Conservation (phyloP, 2,113 vertebrate genomes). For the Ondatra zibethicus region DNA sequence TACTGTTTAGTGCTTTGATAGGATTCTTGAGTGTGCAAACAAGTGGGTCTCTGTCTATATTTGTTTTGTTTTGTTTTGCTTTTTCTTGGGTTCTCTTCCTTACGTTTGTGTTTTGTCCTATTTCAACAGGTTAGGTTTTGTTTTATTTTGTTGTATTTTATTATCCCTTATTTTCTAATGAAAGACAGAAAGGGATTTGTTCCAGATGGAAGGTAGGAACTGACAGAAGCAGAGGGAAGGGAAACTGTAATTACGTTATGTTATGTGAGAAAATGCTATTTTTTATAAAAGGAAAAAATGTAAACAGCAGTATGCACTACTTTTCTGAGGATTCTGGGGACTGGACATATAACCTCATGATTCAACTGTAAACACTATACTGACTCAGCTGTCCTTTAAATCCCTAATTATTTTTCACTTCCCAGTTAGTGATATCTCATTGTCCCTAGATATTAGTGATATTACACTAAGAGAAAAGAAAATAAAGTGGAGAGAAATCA, state of each 20-base stretch:
- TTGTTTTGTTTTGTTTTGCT: not conserved
- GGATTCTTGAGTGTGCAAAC: not conserved
- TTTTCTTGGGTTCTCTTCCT: not conserved
- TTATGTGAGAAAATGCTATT: not conserved
- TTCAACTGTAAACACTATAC: no score
- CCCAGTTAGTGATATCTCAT: not conserved
- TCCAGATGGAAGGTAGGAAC: not conserved
- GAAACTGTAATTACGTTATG: not conserved
- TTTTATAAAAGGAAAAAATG: not conserved
- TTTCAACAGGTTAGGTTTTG: not conserved
- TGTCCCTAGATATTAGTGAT: not conserved
- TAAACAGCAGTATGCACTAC: rapidly evolving
- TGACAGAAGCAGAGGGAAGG: not conserved
- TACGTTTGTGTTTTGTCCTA: not conserved
- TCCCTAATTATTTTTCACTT: not conserved
- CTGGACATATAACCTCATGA: no score
- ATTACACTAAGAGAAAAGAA: not conserved
- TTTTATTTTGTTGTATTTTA: not conserved
- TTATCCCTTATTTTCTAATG: not conserved
- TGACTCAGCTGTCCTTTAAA: not conserved
- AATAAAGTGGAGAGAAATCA: not conserved
- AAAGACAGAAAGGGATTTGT: not conserved
- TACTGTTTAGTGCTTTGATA: not conserved
- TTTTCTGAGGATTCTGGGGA: not conserved
- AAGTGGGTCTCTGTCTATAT: not conserved